phyloP scores from a whole-genome alignment of 2,888 invertebrate genomes.

The Proisotoma minuta region DNA sequence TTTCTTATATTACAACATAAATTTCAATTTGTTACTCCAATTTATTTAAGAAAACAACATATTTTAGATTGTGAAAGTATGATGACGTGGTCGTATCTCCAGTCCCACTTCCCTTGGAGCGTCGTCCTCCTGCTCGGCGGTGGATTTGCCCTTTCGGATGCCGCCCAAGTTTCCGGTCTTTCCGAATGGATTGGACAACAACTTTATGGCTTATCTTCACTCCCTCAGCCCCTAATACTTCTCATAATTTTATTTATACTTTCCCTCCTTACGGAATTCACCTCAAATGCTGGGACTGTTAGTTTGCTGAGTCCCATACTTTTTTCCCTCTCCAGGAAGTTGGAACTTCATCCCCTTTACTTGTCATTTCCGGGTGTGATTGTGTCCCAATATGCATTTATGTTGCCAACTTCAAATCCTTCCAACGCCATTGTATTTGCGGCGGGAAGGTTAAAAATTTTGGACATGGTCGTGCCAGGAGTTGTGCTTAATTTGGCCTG shows the following conservation, averaged over 20 bases:
- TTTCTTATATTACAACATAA: too few species aligned
- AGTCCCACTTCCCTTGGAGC: conserved; percentile 15
- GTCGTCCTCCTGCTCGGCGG: conserved; percentile 53
- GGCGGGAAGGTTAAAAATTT: conserved; percentile 21
- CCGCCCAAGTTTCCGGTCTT: conserved; percentile 72
- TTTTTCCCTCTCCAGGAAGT: conserved; percentile 67
- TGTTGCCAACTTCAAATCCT: conserved; percentile 91
- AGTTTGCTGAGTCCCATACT: conserved; percentile 80
- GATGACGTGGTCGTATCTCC: conserved; percentile 11
- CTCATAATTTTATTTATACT: conserved; percentile 71
- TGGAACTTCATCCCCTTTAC: conserved; percentile 75
- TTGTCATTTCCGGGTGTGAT: conserved; percentile 83
- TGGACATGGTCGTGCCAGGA: conserved; percentile 24
- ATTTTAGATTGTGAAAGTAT: too few species aligned
- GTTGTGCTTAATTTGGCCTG: conserved; percentile 24
- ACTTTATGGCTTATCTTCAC: conserved; percentile 61
- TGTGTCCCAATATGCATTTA: conserved; percentile 86
- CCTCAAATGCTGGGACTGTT: conserved; percentile 84
- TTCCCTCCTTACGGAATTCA: conserved; percentile 78
- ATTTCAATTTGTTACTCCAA: background rate
- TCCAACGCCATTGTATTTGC: conserved; percentile 90
- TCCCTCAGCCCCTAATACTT: conserved; percentile 63
- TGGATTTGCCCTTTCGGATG: conserved; percentile 84
- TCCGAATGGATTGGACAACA: conserved; percentile 69
- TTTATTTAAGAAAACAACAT: background rate